Base-by-base conservation (phyloP, 2,797 vertebrate species). In the Fringilla coelebs region DNA sequence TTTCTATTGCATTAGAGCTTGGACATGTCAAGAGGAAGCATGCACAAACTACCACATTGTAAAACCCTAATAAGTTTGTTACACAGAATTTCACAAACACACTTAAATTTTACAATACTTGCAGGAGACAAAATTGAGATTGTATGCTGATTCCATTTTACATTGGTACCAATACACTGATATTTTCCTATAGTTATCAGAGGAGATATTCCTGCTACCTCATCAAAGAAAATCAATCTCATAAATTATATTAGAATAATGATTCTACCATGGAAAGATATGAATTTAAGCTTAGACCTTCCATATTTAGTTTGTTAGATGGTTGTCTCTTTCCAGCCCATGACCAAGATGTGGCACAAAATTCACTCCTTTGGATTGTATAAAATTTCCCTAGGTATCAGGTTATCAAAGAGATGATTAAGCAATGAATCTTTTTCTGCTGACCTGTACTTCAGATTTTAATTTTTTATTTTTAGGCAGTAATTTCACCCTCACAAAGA, bases 141-240 rank as follows among this genome's bases (percentile, higher is more conserved):
- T 71, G 85, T 88, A 74, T 88, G 75, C 65, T 89, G 71, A 80
- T 87, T 74, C 12, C 4, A 7, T 52, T 90, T 81, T 74, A 62
- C 51, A 55, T 4, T 2, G 0, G 3, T 65, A n/a, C n/a, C n/a
- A n/a, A n/a, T 74, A 62, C 51, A 55, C 3, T 2, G 0, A 3
- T 65, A 84, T 90, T 78, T 51, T 54, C 32, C n/a, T 34, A 22
- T 0, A 0, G 40, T 63, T 78, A 76, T 55, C 22, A 78, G 18
- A 58, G 31, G 11, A 82, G 43, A 52, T 58, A 75, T 26, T 93
- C 32, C 48, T 60, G 24, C 38, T 78, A 55, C 11, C 22, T 82
- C 38, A 73, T 36, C 13, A 91, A 91, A 81, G 41, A 90, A 88
- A 91, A 75, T 28, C 21, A 70, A 34, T 48, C 24, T 72, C 45